Evolutionary conservation across 2,888 invertebrate genomes (phyloP), one percentile per base, ranked within the genome.

Genomic region (Acleris cristana): DNA sequence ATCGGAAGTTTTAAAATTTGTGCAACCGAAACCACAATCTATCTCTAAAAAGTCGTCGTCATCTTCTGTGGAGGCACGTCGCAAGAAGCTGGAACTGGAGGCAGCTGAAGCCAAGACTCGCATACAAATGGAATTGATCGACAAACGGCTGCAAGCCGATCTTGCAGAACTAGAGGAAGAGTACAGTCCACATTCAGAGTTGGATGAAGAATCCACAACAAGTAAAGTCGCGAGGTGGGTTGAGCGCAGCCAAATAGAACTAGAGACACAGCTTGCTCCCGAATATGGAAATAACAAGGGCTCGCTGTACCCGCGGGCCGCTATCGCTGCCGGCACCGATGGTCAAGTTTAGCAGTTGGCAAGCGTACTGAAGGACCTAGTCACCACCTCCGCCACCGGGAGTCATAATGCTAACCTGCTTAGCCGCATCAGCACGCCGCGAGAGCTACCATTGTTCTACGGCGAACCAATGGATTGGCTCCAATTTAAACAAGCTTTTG

Each of bases 111-210:
- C 49, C 7, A 67, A 64, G 30, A 64, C 70, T 16, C 70, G 56
- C n/a, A 67, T 70, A 40, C 57, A 67, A 49, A 67, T 67, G 64
- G 61, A 67, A 34, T 52, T 67, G 14, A 64, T 64, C 5, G 70
- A 70, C 23, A 70, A 64, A 49, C 30, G 58, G 19, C 30, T 70
- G 21, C 62, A 23, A 26, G 62, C 59, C 7, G 62, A 70, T 44
- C 8, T 70, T 3, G 70, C 70, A 1, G 60, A 55, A 19, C 30
- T 67, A 16, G 53, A 67, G 0, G 64, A 64, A 6, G 40, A 69
- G 53, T 64, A 70, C 66, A 64, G 66, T 70, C 60, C 66, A 60
- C 52, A 30, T 18, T n/a, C 57, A 51, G 63, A 63, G 49, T 53
- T 26, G 44, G 30, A 26, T 30, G 34, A 23, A 10, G 21, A 26